These are phyloP conservation scores for Phyllotis vaccarum DNA, from an alignment of 2,797 vertebrate genomes.

Conservation along the genomic window DNA sequence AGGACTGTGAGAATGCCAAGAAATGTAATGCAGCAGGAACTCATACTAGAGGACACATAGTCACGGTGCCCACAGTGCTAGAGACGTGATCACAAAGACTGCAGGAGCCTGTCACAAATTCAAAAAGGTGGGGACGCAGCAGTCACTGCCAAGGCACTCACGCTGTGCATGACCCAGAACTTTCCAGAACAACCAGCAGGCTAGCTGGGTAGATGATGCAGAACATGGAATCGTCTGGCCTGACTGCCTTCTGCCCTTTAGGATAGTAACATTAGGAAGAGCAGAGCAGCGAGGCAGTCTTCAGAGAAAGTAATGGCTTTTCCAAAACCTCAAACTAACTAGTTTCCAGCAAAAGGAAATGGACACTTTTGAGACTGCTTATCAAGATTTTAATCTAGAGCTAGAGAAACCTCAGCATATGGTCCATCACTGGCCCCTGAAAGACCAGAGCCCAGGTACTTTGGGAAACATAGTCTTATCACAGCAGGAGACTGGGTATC, in stretches of 20 bases:
- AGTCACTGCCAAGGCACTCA: not conserved
- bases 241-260: not conserved
- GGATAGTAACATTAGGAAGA: not conserved
- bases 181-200: not conserved
- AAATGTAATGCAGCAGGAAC: constrained; percentile 18
- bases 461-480: no score
- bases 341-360: not conserved
- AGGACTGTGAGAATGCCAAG: not conserved
- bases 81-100: not conserved
- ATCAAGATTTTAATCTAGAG: not conserved
- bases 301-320: not conserved
- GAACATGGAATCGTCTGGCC: not conserved
- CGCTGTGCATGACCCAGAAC: not conserved
- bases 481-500: not conserved
- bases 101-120: not conserved
- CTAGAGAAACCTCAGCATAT: not conserved
- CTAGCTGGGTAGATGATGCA: not conserved
- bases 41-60: not conserved
- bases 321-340: not conserved
- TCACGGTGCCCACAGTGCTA: not conserved
- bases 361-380: not conserved
- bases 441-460: not conserved
- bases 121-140: not conserved
- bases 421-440: not conserved
- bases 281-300: not conserved